These are phyloP conservation scores for Sturnira hondurensis DNA, from an alignment of 2,113 vertebrate species.

Conservation along the genomic window DNA sequence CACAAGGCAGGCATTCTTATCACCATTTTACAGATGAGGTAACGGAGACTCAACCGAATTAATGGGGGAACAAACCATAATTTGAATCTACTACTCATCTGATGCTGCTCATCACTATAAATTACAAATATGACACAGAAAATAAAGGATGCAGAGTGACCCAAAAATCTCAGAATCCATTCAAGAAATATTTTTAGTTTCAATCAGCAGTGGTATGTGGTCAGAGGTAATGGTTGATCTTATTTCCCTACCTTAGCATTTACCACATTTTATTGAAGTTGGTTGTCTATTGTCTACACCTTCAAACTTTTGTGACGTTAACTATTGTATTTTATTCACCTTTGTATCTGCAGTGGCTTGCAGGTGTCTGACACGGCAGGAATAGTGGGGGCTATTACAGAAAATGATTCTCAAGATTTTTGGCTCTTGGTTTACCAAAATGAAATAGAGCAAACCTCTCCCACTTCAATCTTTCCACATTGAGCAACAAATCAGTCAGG, in stretches of 20 bases:
- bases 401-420: neutral
- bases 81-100: neutral
- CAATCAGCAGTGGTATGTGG: neutral
- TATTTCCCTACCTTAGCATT: neutral
- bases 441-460: neutral
- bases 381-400: neutral
- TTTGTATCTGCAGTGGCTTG: neutral
- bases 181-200: neutral
- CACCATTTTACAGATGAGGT: neutral
- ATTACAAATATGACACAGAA: neutral
- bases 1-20: neutral
- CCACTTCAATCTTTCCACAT: neutral
- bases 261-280: neutral
- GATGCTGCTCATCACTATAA: neutral
- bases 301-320: neutral
- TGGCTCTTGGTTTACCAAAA: conserved; percentile 5
- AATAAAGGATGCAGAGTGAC: neutral
- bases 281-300: neutral
- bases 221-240: neutral
- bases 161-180: neutral
- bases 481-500: neutral
- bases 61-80: neutral
- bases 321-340: neutral
- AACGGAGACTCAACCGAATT: neutral
- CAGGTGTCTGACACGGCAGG: neutral